Base-by-base conservation (phyloP, 2,797 vertebrate species). In the Malacoctenus gilli region DNA sequence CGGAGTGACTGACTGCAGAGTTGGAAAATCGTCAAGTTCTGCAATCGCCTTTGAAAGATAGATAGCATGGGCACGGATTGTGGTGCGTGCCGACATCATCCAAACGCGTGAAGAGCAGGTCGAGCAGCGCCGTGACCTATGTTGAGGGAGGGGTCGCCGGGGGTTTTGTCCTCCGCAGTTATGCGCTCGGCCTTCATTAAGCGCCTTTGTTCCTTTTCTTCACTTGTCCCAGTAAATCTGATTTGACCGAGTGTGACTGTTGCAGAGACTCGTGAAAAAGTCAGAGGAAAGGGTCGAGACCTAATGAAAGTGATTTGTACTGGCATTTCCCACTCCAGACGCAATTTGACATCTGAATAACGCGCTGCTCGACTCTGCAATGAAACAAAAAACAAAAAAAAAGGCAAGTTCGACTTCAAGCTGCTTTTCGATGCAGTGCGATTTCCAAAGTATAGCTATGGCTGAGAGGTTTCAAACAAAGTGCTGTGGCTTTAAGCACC, bases 201-300 rank as follows among this genome's bases (percentile, higher is more conserved):
- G 35, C 32, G 44, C 41, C 41, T 60, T 51, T 74, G 44, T 62
- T 76, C 51, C 31, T 78, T n/a, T 72, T 79, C 67, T 68, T 56
- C 23, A 47, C 59, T 59, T 57, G 64, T 72, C 67, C 31, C 56
- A 55, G 38, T 70, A 75, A 77, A 82, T 80, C 39, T 80, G 60
- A 73, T 82, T 65, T 72, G 64, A 72, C 55, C 57, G 49, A 62
- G 44, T 77, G 46, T 67, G 72, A 75, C 68, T 78, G 48, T 74
- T 61, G 35, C 49, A 71, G 46, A 68, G 47, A 60, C 54, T 49
- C 7, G 1, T 70, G 79, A 68, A 73, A 75, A 69, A 71, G 61
- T 75, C 77, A 56, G 19, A 53, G 56, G 41, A n/a, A 61, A 47
- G 58, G 70, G 72, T 80, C 50, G 59, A 23, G 52, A 67, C 73